Base-by-base conservation (phyloP, 2,888 invertebrate genomes). In the Ormyrus labotus region DNA sequence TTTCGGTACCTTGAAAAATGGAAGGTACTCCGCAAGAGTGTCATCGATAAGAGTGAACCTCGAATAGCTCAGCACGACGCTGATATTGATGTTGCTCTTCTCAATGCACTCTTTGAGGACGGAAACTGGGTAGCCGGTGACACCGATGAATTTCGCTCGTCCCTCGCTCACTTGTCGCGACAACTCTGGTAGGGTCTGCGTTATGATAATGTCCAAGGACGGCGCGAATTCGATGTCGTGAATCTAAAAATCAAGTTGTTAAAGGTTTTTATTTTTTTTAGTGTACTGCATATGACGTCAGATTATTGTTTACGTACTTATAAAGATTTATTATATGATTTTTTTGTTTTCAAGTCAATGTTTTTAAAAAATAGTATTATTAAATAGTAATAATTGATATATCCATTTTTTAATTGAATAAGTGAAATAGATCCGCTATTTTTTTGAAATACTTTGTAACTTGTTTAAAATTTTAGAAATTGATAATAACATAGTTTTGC, bases 151-250 rank as follows among this genome's bases (percentile, higher is more conserved):
- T 82, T 93, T 93, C 0, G 95, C 96, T 88, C 94, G 95, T 5
- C 95, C 95, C 63, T 94, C 93, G 50, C 93, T 92, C 2, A 96
- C 95, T 8, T 96, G 93, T 85, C 93, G 94, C 84, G 95, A 94
- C 10, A 98, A 90, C 0, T 95, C 94, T 4, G 98, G 98, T 58
- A 99, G 90, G 0, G 98, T 97, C 91, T 98, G 97, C 72, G 96
- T 95, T 0, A 98, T 85, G 5, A 99, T 92, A 9, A 95, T 91
- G 61, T 96, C 94, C 34, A 94, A 90, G 82, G 93, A 94, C 6
- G 95, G 94, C 0, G 96, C 96, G 89, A 97, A 98, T 86, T 98
- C 98, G 75, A 96, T 92, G 87, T 99, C 98, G 87, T 98, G 98
- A n/a, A 98, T 93, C 97, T 98, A 88, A 48, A 87, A 58, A 19